Evolutionary conservation across 2,797 vertebrate genomes (phyloP), one percentile per base, ranked within the genome.

Genomic region (Sandelia bainsii): DNA sequence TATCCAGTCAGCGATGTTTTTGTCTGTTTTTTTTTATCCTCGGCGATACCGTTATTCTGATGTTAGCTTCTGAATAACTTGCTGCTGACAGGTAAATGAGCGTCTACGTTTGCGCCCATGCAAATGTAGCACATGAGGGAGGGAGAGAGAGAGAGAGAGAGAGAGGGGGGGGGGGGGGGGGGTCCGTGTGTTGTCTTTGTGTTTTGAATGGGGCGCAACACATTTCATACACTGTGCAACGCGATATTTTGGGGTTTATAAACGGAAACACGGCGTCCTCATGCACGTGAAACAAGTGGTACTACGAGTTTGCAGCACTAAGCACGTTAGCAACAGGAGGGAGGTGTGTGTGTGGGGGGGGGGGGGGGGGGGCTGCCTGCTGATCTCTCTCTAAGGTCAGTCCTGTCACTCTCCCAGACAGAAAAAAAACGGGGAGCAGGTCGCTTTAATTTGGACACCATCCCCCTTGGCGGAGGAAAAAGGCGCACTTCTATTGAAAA

Each of bases 401-500:
- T 68, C 64, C 79, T 84, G 80, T 86, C 81, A 83, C 77, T 77
- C 29, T 34, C 48, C 40, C 80, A 81, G 78, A 58, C 81, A 5
- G 59, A 8, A 34, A 4, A 72, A 84, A 71, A 88, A 80, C 83
- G 75, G 81, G 91, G 90, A 92, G 87, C 80, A 81, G 87, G 89
- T 90, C 87, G 90, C 92, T 90, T 89, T 88, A 82, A 86, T 85
- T 92, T 83, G 85, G 91, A 91, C 91, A 90, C 91, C 92, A 83
- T 82, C 90, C 90, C 89, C 85, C 75, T 90, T 71, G 85, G 88
- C 81, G 92, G 88, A 91, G 90, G 89, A 93, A 95, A 95, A 95
- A 94, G 94, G 94, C 93, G 94, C 94, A 89, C 89, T 94, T 94
- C 92, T 90, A 82, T 93, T 90, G 91, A 94, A 85, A 84, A 62